Evolutionary conservation across 1,140 invertebrate genomes (phyloP).

Genomic region (Vanessa tameamea): DNA sequence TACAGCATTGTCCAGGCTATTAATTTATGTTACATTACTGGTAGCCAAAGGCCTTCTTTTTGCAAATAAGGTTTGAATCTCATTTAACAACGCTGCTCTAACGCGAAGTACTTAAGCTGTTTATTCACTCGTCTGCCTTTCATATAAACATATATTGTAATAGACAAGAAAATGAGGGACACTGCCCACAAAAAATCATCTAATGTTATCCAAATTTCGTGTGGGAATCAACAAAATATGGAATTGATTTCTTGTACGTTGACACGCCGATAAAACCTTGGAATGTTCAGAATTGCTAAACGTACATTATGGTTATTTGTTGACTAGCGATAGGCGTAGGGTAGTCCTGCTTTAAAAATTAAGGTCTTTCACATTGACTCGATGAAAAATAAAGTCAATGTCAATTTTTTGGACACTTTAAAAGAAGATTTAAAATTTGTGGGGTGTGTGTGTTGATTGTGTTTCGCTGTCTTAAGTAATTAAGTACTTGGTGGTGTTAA

Average conservation of each 20-base stretch:
- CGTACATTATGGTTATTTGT: slow-evolving; percentile 5
- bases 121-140: too few species aligned
- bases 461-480: too few species aligned
- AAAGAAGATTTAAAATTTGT: too few species aligned
- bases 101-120: too few species aligned
- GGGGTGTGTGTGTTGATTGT: too few species aligned
- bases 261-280: slow-evolving; percentile 13
- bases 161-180: neutral
- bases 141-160: neutral
- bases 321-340: slow-evolving; percentile 1
- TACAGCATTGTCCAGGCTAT: too few species aligned
- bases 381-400: neutral
- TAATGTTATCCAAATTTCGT: neutral
- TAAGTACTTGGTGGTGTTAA: too few species aligned
- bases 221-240: slow-evolving; percentile 7
- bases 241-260: neutral
- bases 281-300: slow-evolving; percentile 15
- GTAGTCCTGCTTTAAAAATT: neutral
- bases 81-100: too few species aligned
- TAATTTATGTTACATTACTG: too few species aligned
- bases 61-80: too few species aligned
- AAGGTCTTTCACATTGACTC: slow-evolving; percentile 7
- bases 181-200: neutral
- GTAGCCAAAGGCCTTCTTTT: too few species aligned
- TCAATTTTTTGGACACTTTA: too few species aligned